Evolutionary conservation across 2,797 vertebrate genomes (phyloP), one percentile per base, ranked within the genome.

Genomic region (Bradypodion pumilum): DNA sequence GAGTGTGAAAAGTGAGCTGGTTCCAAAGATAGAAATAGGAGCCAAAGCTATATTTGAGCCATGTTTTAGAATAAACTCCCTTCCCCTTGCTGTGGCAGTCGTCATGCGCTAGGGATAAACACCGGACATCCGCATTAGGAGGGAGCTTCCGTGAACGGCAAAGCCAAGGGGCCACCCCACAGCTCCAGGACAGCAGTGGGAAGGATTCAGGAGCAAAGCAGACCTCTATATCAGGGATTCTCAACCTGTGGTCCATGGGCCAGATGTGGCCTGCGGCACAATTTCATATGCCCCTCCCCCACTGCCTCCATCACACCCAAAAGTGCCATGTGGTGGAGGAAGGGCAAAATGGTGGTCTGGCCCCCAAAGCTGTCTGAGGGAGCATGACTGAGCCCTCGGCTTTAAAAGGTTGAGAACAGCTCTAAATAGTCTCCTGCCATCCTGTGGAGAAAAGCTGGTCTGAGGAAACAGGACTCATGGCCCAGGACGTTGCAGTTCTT

Each of bases 61-160:
- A 62, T 40, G 13, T 25, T 25, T 15, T 16, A 49, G 73, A 52
- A 32, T 9, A 56, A 56, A 32, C 44, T 13, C 40, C 13, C 21
- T 1, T 19, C 27, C 4, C 23, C 37, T 4, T 5, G 15, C 29
- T 0, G 19, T 32, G 74, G 74, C 80, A 66, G 42, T 35, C 35
- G 85, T 74, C 63, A 63, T 5, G 15, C 32, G 3, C 27, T 35
- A 52, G 74, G 66, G 6, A 69, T 29, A 85, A 80, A 75, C 62
- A 85, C 74, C 32, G 42, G 66, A 81, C 8, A 70, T 86, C 85
- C 80, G 70, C 40, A 8, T 63, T 56, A 32, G 6, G 10, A 13
- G 10, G 27, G 9, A 9, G 56, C 35, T 65, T 76, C 52, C 52
- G 44, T 60, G 49, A 8, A 32, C 40, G 7, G 40, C 21, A 1